phyloP scores from a whole-genome alignment of 2,113 vertebrate species.

The Myotis davidii region DNA sequence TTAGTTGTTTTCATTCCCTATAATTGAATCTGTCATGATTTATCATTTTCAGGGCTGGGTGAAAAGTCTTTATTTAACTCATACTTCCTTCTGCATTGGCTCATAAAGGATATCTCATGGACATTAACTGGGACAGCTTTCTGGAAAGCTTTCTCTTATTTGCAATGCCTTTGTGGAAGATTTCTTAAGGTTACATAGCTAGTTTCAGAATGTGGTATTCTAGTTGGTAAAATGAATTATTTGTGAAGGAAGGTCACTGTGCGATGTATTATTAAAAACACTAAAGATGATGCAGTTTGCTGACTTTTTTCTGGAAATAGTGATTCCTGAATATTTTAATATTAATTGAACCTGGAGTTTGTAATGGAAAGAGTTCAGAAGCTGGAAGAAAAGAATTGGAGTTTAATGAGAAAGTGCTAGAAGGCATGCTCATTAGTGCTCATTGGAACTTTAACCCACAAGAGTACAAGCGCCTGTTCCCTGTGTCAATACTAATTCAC shows the following conservation, averaged over 20 bases:
- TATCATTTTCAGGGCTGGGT: neutral
- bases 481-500: constrained; percentile 37
- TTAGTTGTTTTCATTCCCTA: constrained; percentile 25
- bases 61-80: constrained; percentile 49
- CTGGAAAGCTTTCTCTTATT: neutral
- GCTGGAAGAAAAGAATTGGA: neutral
- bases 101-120: constrained; percentile 2
- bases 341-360: constrained; percentile 62
- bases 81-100: constrained; percentile 20
- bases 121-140: constrained; percentile 31
- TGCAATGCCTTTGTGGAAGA: neutral
- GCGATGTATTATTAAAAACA: constrained; percentile 68
- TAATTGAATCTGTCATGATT: constrained; percentile 58
- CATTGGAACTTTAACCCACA: constrained; percentile 39
- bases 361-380: constrained; percentile 42
- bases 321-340: constrained; percentile 70
- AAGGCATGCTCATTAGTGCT: constrained; percentile 53
- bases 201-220: constrained; percentile 50
- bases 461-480: neutral
- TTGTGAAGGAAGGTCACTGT: constrained; percentile 58
- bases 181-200: constrained; percentile 37
- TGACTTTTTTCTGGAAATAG: constrained; percentile 59
- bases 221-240: constrained; percentile 67
- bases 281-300: constrained; percentile 44
- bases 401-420: constrained; percentile 60